Conservation (phyloP, 2,113 vertebrate genomes). For the Chloropsis cyanopogon region DNA sequence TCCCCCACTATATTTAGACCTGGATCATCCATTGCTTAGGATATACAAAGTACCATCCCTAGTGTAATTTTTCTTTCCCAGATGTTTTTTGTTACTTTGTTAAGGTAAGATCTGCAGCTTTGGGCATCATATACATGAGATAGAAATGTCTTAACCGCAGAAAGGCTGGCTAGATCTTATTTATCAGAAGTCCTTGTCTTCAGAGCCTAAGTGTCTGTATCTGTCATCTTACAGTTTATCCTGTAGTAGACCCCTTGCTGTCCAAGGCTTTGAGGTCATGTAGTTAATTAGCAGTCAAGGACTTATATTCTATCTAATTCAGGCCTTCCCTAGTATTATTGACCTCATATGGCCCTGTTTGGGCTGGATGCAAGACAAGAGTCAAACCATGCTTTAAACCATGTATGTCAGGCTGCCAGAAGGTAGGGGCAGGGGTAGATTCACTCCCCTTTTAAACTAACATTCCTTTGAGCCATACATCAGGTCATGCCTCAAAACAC, state of each 20-base stretch:
- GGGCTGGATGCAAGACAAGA: neutral
- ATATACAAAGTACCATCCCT: neutral
- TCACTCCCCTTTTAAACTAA: neutral
- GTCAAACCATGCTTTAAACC: neutral
- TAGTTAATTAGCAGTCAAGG: neutral
- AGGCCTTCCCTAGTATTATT: neutral
- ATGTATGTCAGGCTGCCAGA: neutral
- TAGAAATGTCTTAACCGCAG: neutral
- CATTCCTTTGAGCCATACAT: neutral
- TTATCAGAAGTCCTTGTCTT: neutral
- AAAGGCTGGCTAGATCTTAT: neutral
- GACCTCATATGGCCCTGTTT: rapidly evolving
- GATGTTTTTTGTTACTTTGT: neutral
- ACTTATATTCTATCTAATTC: neutral
- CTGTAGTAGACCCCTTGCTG: neutral
- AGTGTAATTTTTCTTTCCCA: neutral
- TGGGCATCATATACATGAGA: neutral
- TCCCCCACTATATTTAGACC: neutral
- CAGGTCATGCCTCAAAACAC: neutral
- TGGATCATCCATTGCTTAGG: neutral
- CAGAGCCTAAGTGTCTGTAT: neutral
- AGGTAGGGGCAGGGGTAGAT: neutral
- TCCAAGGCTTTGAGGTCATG: neutral
- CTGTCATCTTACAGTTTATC: neutral
- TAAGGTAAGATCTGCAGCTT: neutral